A percentile compares a stretch with the other conserved stretches of the same genome.
Conservation (phyloP, 2,888 invertebrate species). For the Drosophila lutescens region DNA sequence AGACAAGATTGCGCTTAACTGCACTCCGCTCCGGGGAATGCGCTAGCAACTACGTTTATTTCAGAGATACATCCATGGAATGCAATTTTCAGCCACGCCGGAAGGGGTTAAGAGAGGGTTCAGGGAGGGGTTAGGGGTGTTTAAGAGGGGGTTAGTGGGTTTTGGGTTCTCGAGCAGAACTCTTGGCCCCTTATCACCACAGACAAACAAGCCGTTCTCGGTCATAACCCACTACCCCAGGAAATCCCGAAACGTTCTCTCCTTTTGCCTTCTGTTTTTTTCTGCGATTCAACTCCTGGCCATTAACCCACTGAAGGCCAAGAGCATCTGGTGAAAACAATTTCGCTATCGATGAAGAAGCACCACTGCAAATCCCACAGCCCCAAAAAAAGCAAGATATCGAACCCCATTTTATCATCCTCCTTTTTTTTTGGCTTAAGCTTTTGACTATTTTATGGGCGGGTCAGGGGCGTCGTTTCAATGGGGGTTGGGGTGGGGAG, state of each 20-base stretch:
- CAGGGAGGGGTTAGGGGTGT: too few relatives aligned
- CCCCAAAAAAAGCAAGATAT: neutral
- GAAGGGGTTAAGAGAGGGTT: neutral
- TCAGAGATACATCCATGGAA: constrained; percentile 32
- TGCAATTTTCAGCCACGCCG: constrained; percentile 33
- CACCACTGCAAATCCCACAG: constrained; percentile 15
- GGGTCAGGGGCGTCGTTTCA: neutral
- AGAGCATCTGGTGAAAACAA: constrained; percentile 48
- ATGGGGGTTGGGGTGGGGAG: neutral
- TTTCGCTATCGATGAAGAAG: constrained; percentile 49
- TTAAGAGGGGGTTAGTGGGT: neutral
- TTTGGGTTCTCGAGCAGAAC: neutral
- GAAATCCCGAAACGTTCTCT: constrained; percentile 1
- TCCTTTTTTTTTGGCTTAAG: constrained; percentile 19
- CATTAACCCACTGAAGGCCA: constrained; percentile 45
- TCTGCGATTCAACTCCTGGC: constrained; percentile 11
- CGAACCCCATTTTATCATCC: constrained; percentile 13
- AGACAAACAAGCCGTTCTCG: constrained; percentile 32
- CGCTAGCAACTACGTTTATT: constrained; percentile 6
- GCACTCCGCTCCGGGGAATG: constrained; percentile 34
- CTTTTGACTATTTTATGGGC: constrained; percentile 36
- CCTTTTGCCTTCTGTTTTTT: neutral
- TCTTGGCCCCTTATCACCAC: constrained; percentile 29
- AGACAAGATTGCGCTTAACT: constrained; percentile 56
- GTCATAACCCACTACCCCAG: constrained; percentile 32